Percentiles rank a stretch among this genome's conserved stretches.
These are phyloP conservation scores for Astropecten irregularis DNA, from an alignment of 53 echinoderm and acorn worm species.

Conservation along the genomic window DNA sequence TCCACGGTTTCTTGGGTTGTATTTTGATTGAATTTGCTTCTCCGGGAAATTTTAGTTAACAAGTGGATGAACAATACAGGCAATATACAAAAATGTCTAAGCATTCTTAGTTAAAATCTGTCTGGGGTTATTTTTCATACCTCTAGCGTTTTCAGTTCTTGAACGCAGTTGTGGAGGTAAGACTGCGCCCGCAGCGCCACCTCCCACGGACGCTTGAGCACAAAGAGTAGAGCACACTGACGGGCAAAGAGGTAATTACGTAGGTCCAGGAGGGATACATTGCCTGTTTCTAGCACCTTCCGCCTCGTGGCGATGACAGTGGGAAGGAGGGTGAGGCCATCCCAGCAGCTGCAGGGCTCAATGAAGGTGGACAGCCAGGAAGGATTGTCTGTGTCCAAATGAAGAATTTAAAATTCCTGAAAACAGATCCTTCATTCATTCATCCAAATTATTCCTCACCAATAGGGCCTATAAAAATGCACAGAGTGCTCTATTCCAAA, in stretches of 20 bases:
- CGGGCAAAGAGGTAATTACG: conserved; percentile 96
- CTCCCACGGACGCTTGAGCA: conserved; percentile 80
- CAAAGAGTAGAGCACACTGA: conserved; percentile 82
- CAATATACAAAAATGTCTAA: too few species aligned
- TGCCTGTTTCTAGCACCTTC: conserved; percentile 65
- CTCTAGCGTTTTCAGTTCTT: conserved; percentile 87
- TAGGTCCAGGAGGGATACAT: conserved; percentile 88
- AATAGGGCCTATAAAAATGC: too few species aligned
- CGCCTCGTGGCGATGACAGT: conserved; percentile 70
- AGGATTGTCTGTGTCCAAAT: conserved; percentile 64
- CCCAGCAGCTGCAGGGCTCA: conserved; percentile 86
- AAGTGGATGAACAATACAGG: too few species aligned
- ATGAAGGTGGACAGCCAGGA: conserved; percentile 79
- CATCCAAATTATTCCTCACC: too few species aligned
- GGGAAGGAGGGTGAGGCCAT: conserved; percentile 87
- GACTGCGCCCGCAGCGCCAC: conserved; percentile 81
- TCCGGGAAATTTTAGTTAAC: too few species aligned
- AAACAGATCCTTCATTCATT: too few species aligned
- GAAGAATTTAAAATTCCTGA: too few species aligned
- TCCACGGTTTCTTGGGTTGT: too few species aligned
- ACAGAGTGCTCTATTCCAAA: too few species aligned
- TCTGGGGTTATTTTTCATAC: too few species aligned
- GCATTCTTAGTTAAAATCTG: too few species aligned
- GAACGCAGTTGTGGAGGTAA: conserved; percentile 93
- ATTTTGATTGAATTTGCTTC: too few species aligned